These are phyloP conservation scores for Chaetogeoica ovagalla DNA, from an alignment of 2,888 invertebrate genomes.

Conservation along the genomic window DNA sequence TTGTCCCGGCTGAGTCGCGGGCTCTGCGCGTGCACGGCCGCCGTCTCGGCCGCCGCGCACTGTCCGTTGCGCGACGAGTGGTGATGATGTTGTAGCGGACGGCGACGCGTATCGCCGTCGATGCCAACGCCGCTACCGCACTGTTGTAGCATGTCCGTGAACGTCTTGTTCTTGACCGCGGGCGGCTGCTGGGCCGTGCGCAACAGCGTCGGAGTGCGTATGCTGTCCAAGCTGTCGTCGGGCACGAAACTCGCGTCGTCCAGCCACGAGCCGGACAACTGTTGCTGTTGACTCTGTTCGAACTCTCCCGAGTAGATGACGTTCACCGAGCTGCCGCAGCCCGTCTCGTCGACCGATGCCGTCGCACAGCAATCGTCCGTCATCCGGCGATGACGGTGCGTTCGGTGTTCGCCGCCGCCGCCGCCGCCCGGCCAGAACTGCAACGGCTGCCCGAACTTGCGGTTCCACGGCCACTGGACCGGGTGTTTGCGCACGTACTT, in stretches of 20 bases:
- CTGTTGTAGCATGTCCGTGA: constrained; percentile 40
- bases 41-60: constrained; percentile 31
- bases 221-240: constrained; percentile 45
- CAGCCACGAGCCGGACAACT: constrained; percentile 53
- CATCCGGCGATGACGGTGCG: constrained; percentile 55
- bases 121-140: neutral
- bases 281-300: constrained; percentile 55
- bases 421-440: constrained; percentile 53
- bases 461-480: constrained; percentile 57
- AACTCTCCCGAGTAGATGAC: constrained; percentile 58
- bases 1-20: constrained; percentile 57
- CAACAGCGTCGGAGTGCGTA: constrained; percentile 52
- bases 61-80: constrained; percentile 38
- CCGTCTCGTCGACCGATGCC: constrained; percentile 54
- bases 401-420: constrained; percentile 52
- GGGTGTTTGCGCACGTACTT: constrained; percentile 53
- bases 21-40: constrained; percentile 55
- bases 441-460: constrained; percentile 55
- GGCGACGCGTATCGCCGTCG: constrained; percentile 11
- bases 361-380: constrained; percentile 54
- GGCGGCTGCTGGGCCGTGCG: constrained; percentile 37
- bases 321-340: constrained; percentile 55
- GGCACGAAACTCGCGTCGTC: constrained; percentile 38
- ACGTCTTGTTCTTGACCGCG: constrained; percentile 42
- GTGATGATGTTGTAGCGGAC: constrained; percentile 14